A percentile compares a stretch with the other conserved stretches of the same genome.
Evolutionary conservation across 2,888 invertebrate genomes (phyloP).

Genomic region (Hylaea fasciaria): DNA sequence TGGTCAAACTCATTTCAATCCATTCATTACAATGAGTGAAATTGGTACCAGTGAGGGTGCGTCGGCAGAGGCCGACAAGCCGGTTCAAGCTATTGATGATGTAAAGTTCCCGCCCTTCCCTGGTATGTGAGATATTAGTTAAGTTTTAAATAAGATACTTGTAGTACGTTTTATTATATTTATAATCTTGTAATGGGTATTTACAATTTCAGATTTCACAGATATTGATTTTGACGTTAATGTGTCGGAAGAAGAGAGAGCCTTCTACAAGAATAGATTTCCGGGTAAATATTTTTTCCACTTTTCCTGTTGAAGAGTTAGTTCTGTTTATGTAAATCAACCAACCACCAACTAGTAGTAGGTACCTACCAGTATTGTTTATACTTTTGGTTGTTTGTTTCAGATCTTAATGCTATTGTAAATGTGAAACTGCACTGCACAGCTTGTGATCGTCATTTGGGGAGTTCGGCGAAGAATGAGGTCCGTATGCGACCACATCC

Average conservation of each 20-base stretch:
- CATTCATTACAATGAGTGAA: conserved; percentile 61
- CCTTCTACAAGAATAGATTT: conserved; percentile 80
- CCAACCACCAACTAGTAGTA: no score
- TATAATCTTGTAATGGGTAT: neutral
- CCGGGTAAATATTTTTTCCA: conserved; percentile 56
- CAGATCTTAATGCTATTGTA: conserved; percentile 86
- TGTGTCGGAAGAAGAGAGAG: conserved; percentile 81
- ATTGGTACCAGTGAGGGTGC: conserved; percentile 59
- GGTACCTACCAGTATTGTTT: no score
- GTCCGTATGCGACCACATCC: conserved; percentile 89
- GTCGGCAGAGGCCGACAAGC: conserved; percentile 66
- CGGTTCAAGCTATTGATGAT: conserved; percentile 62
- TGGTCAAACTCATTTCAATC: conserved; percentile 3
- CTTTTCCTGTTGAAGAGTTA: neutral
- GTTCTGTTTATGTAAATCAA: no score
- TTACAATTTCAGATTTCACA: conserved; percentile 66
- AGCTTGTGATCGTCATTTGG: conserved; percentile 90
- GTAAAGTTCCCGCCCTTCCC: conserved; percentile 78
- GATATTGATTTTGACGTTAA: conserved; percentile 83
- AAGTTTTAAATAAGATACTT: neutral
- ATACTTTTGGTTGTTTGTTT: neutral
- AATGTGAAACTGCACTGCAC: conserved; percentile 88
- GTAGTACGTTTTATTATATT: neutral
- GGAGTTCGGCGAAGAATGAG: conserved; percentile 87
- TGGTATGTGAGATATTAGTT: conserved; percentile 52